phyloP scores from a whole-genome alignment of 2,888 invertebrate genomes.

The Agrilus cyanescens region DNA sequence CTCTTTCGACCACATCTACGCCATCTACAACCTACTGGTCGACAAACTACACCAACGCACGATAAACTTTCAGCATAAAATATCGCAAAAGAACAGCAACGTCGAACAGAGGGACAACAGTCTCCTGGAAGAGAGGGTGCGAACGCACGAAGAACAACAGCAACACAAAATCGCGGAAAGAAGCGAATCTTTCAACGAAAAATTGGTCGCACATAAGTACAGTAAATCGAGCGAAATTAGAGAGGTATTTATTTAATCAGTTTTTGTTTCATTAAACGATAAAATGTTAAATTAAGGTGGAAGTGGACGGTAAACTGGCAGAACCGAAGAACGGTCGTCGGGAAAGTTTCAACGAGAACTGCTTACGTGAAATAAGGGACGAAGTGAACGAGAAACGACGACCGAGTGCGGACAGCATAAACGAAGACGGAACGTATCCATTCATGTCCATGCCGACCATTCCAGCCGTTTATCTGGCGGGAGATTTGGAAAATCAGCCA shows the following conservation, averaged over 20 bases:
- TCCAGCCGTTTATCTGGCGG: slow-evolving; percentile 40
- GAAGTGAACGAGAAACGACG: slow-evolving; percentile 25
- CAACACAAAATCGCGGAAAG: slow-evolving; percentile 30
- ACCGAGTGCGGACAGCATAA: slow-evolving; percentile 23
- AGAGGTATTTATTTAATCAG: not conserved
- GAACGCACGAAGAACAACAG: slow-evolving; percentile 12
- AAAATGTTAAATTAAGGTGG: slow-evolving; percentile 1
- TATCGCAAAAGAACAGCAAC: slow-evolving; percentile 43
- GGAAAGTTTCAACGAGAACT: slow-evolving; percentile 36
- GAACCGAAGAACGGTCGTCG: slow-evolving; percentile 24
- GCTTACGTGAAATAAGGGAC: slow-evolving; percentile 25
- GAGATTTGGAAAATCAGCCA: slow-evolving; percentile 41
- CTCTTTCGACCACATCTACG: slow-evolving; percentile 85
- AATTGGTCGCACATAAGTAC: slow-evolving; percentile 21
- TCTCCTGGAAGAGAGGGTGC: slow-evolving; percentile 27
- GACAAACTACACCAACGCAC: slow-evolving; percentile 58
- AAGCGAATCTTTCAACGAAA: slow-evolving; percentile 33
- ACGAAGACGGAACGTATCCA: slow-evolving; percentile 34
- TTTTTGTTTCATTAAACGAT: too few relatives aligned
- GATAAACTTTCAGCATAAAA: slow-evolving; percentile 40
- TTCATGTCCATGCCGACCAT: slow-evolving; percentile 42
- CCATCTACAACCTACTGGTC: slow-evolving; percentile 82
- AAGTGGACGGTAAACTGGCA: slow-evolving; percentile 12
- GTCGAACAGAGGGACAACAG: slow-evolving; percentile 38
- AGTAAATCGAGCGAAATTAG: slow-evolving; percentile 19